Percentiles rank a stretch among this genome's conserved stretches.
Evolutionary conservation across 2,888 invertebrate genomes (phyloP).

Genomic region (Hesperia comma): DNA sequence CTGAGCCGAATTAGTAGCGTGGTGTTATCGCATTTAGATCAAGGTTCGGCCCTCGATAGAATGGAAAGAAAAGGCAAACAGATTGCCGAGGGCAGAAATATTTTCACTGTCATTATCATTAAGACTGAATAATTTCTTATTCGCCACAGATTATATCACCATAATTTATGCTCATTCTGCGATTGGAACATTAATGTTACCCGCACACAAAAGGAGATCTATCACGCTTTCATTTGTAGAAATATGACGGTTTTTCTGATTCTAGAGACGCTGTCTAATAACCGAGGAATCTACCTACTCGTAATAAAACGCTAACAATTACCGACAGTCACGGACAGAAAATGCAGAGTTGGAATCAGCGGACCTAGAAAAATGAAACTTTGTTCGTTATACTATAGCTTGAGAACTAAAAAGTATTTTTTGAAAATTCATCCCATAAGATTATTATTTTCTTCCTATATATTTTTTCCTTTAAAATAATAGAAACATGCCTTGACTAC

Average conservation of each 20-base stretch:
- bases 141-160: not conserved
- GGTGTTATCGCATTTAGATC: constrained; percentile 34
- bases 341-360: too few species aligned
- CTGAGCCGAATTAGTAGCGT: constrained; percentile 26
- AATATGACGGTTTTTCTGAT: not conserved
- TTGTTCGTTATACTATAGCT: too few species aligned
- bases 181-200: not conserved
- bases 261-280: not conserved
- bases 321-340: too few species aligned
- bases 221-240: not conserved
- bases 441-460: too few species aligned
- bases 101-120: constrained; percentile 27
- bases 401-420: too few species aligned
- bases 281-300: too few species aligned
- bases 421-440: too few species aligned
- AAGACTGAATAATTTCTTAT: constrained; percentile 2
- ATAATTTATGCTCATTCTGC: not conserved
- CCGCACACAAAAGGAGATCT: not conserved
- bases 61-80: constrained; percentile 25
- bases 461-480: too few species aligned
- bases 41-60: constrained; percentile 21
- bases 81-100: constrained; percentile 13
- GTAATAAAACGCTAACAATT: too few species aligned
- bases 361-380: too few species aligned
- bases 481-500: too few species aligned